Conservation (phyloP, 2,888 invertebrate genomes). For the Pseudococcus longispinus region DNA sequence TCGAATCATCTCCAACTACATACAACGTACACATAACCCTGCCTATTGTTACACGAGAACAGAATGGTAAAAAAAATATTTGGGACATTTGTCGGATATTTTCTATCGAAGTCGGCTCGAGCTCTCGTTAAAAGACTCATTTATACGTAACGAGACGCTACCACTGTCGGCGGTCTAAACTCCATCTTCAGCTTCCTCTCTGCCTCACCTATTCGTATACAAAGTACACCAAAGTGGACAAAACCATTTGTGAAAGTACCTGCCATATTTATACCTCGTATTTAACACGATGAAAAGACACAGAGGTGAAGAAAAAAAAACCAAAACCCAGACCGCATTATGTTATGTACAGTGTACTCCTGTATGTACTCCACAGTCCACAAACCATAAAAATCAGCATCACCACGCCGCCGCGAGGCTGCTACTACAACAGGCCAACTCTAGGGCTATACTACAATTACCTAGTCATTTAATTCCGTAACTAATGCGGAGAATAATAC, state of each 20-base stretch:
- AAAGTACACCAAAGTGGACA: conserved; percentile 4
- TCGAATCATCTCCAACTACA: neutral
- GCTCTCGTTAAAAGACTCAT: neutral
- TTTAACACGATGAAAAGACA: neutral
- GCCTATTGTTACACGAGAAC: neutral
- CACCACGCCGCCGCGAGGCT: neutral
- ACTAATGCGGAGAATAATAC: conserved; percentile 28
- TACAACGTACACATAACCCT: neutral
- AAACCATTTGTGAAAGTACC: conserved; percentile 12
- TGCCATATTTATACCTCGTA: neutral
- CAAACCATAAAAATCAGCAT: neutral
- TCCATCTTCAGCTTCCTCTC: neutral
- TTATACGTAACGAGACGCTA: neutral
- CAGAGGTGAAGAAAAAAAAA: neutral
- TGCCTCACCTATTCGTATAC: neutral
- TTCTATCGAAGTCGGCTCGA: neutral
- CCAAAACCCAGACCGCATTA: neutral
- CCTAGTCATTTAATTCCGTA: conserved; percentile 19
- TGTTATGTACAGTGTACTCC: neutral
- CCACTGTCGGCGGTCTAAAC: neutral
- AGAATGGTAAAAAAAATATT: neutral
- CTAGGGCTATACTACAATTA: neutral
- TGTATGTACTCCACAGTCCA: neutral
- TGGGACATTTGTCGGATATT: neutral
- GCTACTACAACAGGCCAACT: neutral